These are phyloP conservation scores for Diplodus sargus DNA, from an alignment of 2,797 vertebrate genomes.

Conservation along the genomic window DNA sequence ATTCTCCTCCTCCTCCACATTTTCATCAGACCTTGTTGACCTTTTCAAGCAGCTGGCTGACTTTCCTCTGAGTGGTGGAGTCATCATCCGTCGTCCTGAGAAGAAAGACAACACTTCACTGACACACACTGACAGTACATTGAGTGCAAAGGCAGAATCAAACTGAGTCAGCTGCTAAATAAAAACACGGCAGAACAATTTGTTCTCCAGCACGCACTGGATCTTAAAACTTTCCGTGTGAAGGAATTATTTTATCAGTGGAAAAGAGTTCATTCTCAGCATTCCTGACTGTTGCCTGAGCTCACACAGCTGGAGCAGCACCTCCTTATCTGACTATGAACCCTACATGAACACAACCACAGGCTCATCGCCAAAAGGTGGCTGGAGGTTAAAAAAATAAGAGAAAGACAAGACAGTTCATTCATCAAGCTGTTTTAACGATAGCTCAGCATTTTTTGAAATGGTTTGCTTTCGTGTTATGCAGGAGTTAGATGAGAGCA, in stretches of 20 bases:
- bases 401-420: background rate
- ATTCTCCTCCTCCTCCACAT: slow-evolving; percentile 84
- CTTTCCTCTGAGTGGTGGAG: slow-evolving; percentile 91
- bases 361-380: slow-evolving; percentile 32
- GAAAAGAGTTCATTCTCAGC: slow-evolving; percentile 52
- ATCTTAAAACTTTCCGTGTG: slow-evolving; percentile 41
- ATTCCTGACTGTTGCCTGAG: slow-evolving; percentile 70
- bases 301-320: slow-evolving; percentile 77
- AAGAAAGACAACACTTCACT: slow-evolving; percentile 22
- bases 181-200: background rate
- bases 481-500: background rate
- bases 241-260: slow-evolving; percentile 70
- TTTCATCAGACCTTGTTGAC: slow-evolving; percentile 91
- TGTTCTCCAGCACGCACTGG: background rate
- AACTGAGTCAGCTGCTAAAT: background rate
- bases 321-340: slow-evolving; percentile 45
- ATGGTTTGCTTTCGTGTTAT: background rate
- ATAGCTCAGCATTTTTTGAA: accelerated
- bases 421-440: background rate
- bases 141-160: background rate
- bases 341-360: slow-evolving; percentile 43
- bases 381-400: background rate
- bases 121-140: background rate
- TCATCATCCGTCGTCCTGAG: slow-evolving; percentile 92
- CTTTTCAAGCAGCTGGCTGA: slow-evolving; percentile 93